Conservation (phyloP, 2,888 invertebrate species). For the Eristalinus aeneus region DNA sequence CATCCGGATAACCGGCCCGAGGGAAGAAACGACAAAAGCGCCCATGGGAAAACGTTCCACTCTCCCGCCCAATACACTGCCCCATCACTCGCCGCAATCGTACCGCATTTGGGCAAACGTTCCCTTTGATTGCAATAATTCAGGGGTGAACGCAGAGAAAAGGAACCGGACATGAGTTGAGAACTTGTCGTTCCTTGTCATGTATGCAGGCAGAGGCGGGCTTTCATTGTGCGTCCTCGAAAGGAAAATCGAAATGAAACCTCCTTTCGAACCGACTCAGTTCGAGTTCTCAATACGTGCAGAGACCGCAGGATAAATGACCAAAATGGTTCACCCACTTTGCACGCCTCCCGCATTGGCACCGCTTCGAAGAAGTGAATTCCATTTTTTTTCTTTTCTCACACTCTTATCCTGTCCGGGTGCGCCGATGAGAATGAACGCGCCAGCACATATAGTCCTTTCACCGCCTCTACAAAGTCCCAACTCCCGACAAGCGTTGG, state of each 20-base stretch:
- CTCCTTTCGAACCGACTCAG: conserved; percentile 15
- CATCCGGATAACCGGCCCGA: not conserved
- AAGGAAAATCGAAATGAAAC: not conserved
- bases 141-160: not conserved
- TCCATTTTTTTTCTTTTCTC: not conserved
- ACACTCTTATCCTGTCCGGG: not conserved
- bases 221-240: conserved; percentile 3
- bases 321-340: conserved; percentile 28
- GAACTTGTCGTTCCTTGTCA: not conserved
- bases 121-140: conserved; percentile 35
- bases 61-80: not conserved
- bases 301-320: conserved; percentile 39
- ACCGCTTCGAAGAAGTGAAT: conserved; percentile 3
- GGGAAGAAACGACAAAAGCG: not conserved
- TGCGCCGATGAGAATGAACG: not conserved
- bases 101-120: conserved; percentile 16
- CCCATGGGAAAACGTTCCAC: not conserved
- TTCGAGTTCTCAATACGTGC: not conserved
- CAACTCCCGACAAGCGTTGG: not conserved
- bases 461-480: not conserved
- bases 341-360: conserved; percentile 27
- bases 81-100: not conserved
- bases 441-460: not conserved
- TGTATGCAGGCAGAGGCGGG: not conserved
- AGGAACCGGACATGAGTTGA: not conserved